Evolutionary conservation across 2,113 vertebrate species (phyloP), one percentile per base, ranked within the genome.

Genomic region (Pelodiscus sinensis): DNA sequence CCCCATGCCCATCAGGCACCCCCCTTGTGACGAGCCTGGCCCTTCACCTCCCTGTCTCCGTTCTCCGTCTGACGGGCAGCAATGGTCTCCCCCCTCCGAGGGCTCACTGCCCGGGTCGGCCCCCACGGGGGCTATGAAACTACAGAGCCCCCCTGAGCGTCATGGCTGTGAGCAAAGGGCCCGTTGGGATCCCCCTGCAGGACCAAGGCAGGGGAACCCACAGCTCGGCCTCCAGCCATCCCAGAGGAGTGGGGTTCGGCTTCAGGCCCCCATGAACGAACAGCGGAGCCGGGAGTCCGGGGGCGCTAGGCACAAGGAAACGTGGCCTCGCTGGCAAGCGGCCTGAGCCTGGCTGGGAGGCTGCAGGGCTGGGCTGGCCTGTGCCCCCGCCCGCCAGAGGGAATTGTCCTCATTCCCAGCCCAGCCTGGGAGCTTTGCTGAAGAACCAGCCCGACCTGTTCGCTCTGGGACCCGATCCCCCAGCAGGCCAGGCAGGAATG

Each of bases 401-500:
- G 65, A 9, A n/a, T 68, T 29, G 65, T n/a, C 31, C 31, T 18
- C 29, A 3, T 3, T 15, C 65, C 65, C 31, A 68, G 71, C 19
- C 12, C 35, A 6, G n/a, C 19, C 55, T 52, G 25, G 15, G 65
- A 50, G 12, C 55, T 44, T 16, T 21, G 51, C 65, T 9, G 54
- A 79, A 83, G 79, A 87, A 87, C 92, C 56, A 56, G 92, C 87
- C 29, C n/a, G 86, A 95, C 96, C 89, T 91, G 97, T 88, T 95
- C 27, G 27, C 54, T 83, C 84, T 29, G 80, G 73, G 82, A 68
- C 86, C 68, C 52, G 71, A 75, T 84, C 75, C 81, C 44, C 35
- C n/a, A n/a, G 35, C 16, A 25, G 21, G 50, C 14, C 16, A 3
- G 21, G 71, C 56, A 86, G 60, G 85, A 82, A 91, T 83, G 90